These are phyloP conservation scores for Laspeyria flexula DNA, from an alignment of 2,888 invertebrate species.

Conservation along the genomic window DNA sequence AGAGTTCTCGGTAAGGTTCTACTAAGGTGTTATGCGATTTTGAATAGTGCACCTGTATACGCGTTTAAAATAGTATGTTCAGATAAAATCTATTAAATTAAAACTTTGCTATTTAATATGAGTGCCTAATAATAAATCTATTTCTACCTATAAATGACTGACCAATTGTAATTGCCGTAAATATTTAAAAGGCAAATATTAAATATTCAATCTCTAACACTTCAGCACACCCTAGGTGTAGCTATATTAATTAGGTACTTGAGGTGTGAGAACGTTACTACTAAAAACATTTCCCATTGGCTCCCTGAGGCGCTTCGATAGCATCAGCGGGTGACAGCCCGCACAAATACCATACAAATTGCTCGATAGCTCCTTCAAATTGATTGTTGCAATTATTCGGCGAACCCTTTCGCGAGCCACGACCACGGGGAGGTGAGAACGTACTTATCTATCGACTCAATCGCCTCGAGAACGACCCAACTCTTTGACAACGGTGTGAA, in stretches of 20 bases:
- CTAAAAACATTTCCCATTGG: slow-evolving; percentile 76
- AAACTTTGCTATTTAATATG: no score
- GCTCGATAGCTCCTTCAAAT: slow-evolving; percentile 83
- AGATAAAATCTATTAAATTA: no score
- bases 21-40: slow-evolving; percentile 33
- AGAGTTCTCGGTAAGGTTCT: slow-evolving; percentile 58
- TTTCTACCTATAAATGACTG: no score
- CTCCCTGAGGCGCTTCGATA: slow-evolving; percentile 78
- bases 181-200: no score
- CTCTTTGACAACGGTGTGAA: slow-evolving; percentile 82
- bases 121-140: no score
- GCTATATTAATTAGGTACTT: slow-evolving; percentile 48
- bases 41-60: slow-evolving; percentile 12
- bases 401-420: slow-evolving; percentile 79
- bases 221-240: slow-evolving; percentile 2
- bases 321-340: slow-evolving; percentile 84
- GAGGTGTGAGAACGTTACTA: slow-evolving; percentile 81
- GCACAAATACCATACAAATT: slow-evolving; percentile 86
- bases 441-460: slow-evolving; percentile 77
- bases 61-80: no score
- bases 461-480: slow-evolving; percentile 65
- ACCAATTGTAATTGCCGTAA: no score
- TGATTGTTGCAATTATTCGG: slow-evolving; percentile 86
- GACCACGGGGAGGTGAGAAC: slow-evolving; percentile 83
- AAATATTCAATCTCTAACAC: not conserved